These are phyloP conservation scores for Helicoverpa assulta DNA, from an alignment of 2,888 invertebrate species.

Conservation along the genomic window DNA sequence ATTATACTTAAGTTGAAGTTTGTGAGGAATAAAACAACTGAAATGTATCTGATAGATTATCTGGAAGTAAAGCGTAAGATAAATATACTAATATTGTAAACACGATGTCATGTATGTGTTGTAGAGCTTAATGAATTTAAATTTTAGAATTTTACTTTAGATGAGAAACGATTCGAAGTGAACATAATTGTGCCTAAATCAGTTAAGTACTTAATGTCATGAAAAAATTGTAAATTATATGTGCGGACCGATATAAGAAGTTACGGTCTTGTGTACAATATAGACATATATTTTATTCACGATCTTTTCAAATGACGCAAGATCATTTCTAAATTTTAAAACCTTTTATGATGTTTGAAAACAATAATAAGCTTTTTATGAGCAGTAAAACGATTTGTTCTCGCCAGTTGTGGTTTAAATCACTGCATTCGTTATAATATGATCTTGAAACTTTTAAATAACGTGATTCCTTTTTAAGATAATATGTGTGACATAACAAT, in stretches of 20 bases:
- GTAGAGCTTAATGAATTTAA: slow-evolving; percentile 66
- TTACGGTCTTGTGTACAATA: slow-evolving; percentile 50
- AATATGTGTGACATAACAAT: slow-evolving; percentile 37
- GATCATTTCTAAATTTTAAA: slow-evolving; percentile 23
- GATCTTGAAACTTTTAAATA: slow-evolving; percentile 24
- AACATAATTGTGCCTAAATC: slow-evolving; percentile 70
- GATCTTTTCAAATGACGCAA: slow-evolving; percentile 39
- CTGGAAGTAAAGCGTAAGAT: slow-evolving; percentile 46
- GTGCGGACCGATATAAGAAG: slow-evolving; percentile 37
- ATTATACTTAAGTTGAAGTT: slow-evolving; percentile 60
- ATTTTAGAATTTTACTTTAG: slow-evolving; percentile 63
- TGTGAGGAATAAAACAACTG: slow-evolving; percentile 61
- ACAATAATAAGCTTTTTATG: slow-evolving; percentile 39
- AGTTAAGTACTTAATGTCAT: slow-evolving; percentile 65
- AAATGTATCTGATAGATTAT: slow-evolving; percentile 54
- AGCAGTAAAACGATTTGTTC: slow-evolving; percentile 22
- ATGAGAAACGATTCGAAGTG: slow-evolving; percentile 61
- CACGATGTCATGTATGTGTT: slow-evolving; percentile 59
- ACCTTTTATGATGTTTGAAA: slow-evolving; percentile 32
- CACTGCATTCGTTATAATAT: slow-evolving; percentile 22
- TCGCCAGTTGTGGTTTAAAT: slow-evolving; percentile 28
- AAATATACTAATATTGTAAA: slow-evolving; percentile 52
- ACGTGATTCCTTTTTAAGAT: slow-evolving; percentile 24
- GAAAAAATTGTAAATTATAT: slow-evolving; percentile 45
- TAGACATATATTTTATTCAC: slow-evolving; percentile 47